Conservation (phyloP, 2,888 invertebrate species). For the Polylopha cassiicola region DNA sequence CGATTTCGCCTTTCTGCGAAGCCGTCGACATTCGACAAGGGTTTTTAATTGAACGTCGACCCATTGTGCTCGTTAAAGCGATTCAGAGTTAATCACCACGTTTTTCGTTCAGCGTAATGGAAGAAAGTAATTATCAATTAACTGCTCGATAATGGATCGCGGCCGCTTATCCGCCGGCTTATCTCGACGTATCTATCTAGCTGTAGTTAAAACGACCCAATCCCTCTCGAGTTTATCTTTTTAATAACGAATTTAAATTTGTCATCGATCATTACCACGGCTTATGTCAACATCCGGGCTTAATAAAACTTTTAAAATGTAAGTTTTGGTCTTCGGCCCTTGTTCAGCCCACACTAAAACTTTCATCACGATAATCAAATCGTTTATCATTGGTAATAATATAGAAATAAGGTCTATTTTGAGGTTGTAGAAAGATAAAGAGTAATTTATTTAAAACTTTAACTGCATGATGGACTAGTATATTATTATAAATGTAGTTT, state of each 20-base stretch:
- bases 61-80: slow-evolving; percentile 75
- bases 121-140: slow-evolving; percentile 77
- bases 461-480: too few relatives aligned
- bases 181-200: slow-evolving; percentile 49
- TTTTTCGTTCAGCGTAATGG: slow-evolving; percentile 73
- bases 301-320: slow-evolving; percentile 21
- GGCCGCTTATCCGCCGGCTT: slow-evolving; percentile 67
- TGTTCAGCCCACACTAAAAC: slow-evolving; percentile 10
- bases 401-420: too few relatives aligned
- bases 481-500: too few relatives aligned
- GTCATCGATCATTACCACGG: slow-evolving; percentile 49
- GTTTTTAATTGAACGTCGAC: slow-evolving; percentile 73
- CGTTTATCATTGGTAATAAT: too few relatives aligned
- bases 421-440: too few relatives aligned
- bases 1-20: slow-evolving; percentile 66
- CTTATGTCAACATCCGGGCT: slow-evolving; percentile 34
- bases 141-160: slow-evolving; percentile 74
- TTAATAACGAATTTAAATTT: slow-evolving; percentile 55
- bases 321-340: too few relatives aligned
- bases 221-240: slow-evolving; percentile 50
- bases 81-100: slow-evolving; percentile 73
- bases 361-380: too few relatives aligned
- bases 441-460: too few relatives aligned
- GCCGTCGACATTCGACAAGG: slow-evolving; percentile 70
- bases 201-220: slow-evolving; percentile 47